phyloP scores from a whole-genome alignment of 1,140 invertebrate species.

The Drosophila ficusphila region DNA sequence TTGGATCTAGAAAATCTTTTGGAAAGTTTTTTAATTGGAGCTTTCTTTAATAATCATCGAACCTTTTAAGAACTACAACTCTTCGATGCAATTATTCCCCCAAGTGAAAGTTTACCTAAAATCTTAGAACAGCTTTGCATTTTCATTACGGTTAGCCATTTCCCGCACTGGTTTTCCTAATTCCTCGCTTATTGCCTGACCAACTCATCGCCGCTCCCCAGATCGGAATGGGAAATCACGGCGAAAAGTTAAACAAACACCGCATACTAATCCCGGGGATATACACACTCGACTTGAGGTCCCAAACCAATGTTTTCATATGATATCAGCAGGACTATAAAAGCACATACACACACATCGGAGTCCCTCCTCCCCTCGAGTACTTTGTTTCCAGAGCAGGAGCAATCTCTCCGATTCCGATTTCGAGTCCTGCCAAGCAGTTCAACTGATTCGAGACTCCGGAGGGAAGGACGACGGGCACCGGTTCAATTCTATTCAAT shows the following conservation, averaged over 20 bases:
- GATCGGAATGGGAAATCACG: slow-evolving; percentile 39
- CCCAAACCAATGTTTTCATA: slow-evolving; percentile 49
- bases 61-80: too few relatives aligned
- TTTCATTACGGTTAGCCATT: slow-evolving; percentile 43
- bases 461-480: slow-evolving; percentile 12
- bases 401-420: slow-evolving; percentile 31
- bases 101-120: not conserved
- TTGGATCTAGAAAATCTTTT: too few relatives aligned
- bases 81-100: not conserved
- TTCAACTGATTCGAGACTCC: slow-evolving; percentile 33
- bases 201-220: slow-evolving; percentile 10
- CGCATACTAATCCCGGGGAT: slow-evolving; percentile 68
- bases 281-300: slow-evolving; percentile 36
- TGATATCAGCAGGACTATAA: slow-evolving; percentile 62
- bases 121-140: slow-evolving; percentile 16
- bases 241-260: slow-evolving; percentile 70
- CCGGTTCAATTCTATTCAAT: slow-evolving; percentile 77
- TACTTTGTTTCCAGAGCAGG: slow-evolving; percentile 43
- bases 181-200: slow-evolving; percentile 40
- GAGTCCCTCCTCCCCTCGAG: not conserved
- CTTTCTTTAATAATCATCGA: too few relatives aligned
- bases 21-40: too few relatives aligned
- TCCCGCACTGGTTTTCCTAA: slow-evolving; percentile 14
- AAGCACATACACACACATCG: slow-evolving; percentile 22
- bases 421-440: slow-evolving; percentile 34